These are phyloP conservation scores for Phoenicopterus ruber DNA, from an alignment of 2,113 vertebrate genomes.

Conservation along the genomic window DNA sequence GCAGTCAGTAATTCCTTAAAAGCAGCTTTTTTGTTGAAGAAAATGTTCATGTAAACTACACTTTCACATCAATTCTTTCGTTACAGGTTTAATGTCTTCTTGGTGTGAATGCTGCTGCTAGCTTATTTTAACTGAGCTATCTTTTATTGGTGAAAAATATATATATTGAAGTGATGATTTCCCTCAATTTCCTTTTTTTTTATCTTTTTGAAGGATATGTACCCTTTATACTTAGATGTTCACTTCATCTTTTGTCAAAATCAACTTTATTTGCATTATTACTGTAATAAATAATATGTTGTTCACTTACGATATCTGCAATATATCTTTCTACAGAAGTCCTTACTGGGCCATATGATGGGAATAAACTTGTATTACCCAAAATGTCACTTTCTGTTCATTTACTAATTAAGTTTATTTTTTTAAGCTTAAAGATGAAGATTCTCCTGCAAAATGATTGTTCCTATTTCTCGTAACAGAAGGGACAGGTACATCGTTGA, in stretches of 20 bases:
- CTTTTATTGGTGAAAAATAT: neutral
- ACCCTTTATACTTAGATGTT: neutral
- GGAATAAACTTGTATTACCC: neutral
- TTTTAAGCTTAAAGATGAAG: neutral
- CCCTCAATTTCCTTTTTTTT: neutral
- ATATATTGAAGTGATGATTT: neutral
- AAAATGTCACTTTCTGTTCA: neutral
- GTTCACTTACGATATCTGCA: conserved; percentile 20
- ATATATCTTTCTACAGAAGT: conserved; percentile 17
- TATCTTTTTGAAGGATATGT: neutral
- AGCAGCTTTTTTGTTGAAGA: neutral
- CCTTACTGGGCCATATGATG: neutral
- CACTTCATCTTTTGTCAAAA: neutral
- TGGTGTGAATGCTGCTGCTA: neutral
- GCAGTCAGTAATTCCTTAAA: neutral
- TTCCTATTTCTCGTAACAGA: neutral
- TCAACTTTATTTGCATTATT: conserved; percentile 31
- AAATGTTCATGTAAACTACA: neutral
- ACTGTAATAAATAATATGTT: conserved; percentile 32
- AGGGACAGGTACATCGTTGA: neutral
- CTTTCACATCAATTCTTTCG: neutral
- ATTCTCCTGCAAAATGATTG: neutral
- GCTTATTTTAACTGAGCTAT: neutral
- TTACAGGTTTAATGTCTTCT: neutral
- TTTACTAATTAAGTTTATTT: neutral